Evolutionary conservation across 2,113 vertebrate species (phyloP).

Genomic region (Lampris megalopsis): DNA sequence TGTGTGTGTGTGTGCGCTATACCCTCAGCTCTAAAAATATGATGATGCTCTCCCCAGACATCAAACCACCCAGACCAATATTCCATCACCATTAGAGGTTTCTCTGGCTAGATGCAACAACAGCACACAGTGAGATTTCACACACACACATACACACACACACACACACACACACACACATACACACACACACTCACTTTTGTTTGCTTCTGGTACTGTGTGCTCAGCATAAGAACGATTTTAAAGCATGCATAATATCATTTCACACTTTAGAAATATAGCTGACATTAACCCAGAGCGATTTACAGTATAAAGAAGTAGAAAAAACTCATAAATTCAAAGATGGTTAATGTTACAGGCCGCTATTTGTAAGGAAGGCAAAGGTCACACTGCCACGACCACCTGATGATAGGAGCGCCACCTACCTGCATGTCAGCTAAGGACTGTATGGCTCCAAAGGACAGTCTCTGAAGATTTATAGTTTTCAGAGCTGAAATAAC

Average conservation of each 20-base stretch:
- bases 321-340: not conserved
- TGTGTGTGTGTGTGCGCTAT: conserved; percentile 41
- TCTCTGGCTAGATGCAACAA: conserved; percentile 78
- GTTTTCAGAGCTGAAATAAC: conserved; percentile 82
- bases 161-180: too few species aligned
- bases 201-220: too few species aligned
- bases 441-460: conserved; percentile 80
- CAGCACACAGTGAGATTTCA: conserved; percentile 1
- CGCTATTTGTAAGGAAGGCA: not conserved
- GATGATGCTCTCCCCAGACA: conserved; percentile 90
- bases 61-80: conserved; percentile 98
- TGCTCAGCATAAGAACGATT: not conserved
- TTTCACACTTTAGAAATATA: too few species aligned
- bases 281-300: too few species aligned
- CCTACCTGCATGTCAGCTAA: conserved; percentile 85
- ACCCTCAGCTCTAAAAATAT: conserved; percentile 89
- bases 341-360: not conserved
- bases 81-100: conserved; percentile 94
- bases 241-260: not conserved
- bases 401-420: not conserved
- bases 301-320: not conserved
- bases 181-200: too few species aligned
- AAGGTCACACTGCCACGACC: not conserved
- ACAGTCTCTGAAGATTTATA: conserved; percentile 90
- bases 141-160: not conserved